A percentile compares a stretch with the other conserved stretches of the same genome.
Conservation (phyloP, 2,113 vertebrate species). For the human (Homo sapiens) region GRCh38 chrX:122927501-122928000, state of each 20-base stretch:
- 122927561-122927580: background rate
- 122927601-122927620: background rate
- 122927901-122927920: background rate
- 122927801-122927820: background rate
- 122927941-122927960: background rate
- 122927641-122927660: background rate
- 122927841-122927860: background rate
- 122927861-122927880: background rate
- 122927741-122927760: background rate
- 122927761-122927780: background rate
- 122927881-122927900: background rate
- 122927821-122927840: background rate
- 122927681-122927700: background rate
- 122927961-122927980: background rate
- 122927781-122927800: background rate
- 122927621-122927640: background rate
- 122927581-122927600: background rate
- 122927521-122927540: background rate
- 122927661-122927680: background rate
- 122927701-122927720: background rate
- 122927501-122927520: background rate
- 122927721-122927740: background rate
- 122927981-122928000: background rate
- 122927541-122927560: background rate
- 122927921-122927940: background rate